These are phyloP conservation scores for Chlorops oryzae DNA, from an alignment of 1,140 invertebrate species.

Conservation along the genomic window DNA sequence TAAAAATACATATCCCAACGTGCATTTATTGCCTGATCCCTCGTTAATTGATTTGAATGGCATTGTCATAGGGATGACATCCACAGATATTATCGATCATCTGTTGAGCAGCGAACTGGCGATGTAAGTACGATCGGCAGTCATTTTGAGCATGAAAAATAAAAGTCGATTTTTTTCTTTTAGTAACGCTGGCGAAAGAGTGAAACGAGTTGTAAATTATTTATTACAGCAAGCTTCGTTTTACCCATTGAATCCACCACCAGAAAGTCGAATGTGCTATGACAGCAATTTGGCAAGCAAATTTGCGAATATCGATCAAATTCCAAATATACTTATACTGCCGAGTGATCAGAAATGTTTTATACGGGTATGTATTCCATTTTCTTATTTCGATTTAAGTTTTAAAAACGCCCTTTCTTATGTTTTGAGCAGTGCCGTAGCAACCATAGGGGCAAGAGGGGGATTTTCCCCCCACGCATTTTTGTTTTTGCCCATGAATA, in stretches of 20 bases:
- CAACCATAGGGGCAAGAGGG: too few relatives aligned
- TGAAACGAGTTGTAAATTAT: conserved; percentile 66
- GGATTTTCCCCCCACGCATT: too few relatives aligned
- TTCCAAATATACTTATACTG: conserved; percentile 75
- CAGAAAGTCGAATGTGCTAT: conserved; percentile 55
- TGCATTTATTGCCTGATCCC: conserved; percentile 70
- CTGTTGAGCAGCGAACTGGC: conserved; percentile 71
- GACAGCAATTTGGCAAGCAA: conserved; percentile 66
- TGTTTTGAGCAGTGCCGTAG: too few relatives aligned
- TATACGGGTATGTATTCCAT: conserved; percentile 68
- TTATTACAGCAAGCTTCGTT: conserved; percentile 71
- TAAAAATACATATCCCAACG: conserved; percentile 53
- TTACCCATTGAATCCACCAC: conserved; percentile 75
- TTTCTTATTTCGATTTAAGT: too few relatives aligned
- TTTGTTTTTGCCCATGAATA: too few relatives aligned
- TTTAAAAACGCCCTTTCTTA: too few relatives aligned
- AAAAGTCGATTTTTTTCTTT: conserved; percentile 12
- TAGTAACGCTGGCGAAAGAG: conserved; percentile 54
- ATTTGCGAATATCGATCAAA: conserved; percentile 58
- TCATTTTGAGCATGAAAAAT: neutral
- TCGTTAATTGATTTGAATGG: conserved; percentile 70
- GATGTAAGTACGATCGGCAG: conserved; percentile 53
- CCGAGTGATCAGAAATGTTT: conserved; percentile 81
- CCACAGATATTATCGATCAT: conserved; percentile 76
- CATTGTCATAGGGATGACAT: conserved; percentile 68